Evolutionary conservation across 2,113 vertebrate species (phyloP), one percentile per base, ranked within the genome.

Genomic region (Varanus salvator): DNA sequence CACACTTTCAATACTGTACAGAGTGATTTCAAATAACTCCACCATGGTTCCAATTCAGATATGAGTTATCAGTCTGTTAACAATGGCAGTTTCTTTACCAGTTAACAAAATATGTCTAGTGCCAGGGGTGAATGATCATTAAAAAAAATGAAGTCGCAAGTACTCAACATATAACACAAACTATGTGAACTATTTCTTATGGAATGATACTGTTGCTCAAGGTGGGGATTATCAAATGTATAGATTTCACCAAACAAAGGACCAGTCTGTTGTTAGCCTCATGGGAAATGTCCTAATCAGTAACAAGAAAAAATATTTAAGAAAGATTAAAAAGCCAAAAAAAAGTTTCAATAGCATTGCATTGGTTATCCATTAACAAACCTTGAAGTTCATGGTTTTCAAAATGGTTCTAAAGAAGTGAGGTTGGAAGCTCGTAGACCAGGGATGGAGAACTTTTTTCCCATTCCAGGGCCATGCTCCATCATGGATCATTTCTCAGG

Each of bases 41-140:
- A 72, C 76, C n/a, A 87, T 90, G 77, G 38, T 27, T 93, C 93
- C 91, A 92, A 94, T 93, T 96, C 89, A 91, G 93, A 52, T 81
- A 91, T 86, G 57, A 68, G 23, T 85, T 92, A 93, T 89, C 52
- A 88, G 87, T 93, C 94, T 89, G 93, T 91, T 89, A 90, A 74
- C 52, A 88, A 66, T 3, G 4, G 8, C 60, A 48, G 19, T 57
- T 84, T 76, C 86, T 72, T 11, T 54, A 19, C 87, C 48, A 2
- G 54, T 76, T 76, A 84, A 84, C 38, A 76, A 76, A 34, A 23
- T 82, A 57, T 52, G 14, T 7, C 31, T 77, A 17, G 11, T n/a
- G 66, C n/a, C 52, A 14, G 38, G 27, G 21, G 9, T 48, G 34
- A 83, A 83, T 48, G 52, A 72, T 38, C 66, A 68, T 80, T 81